These are phyloP conservation scores for Nomada flava DNA, from an alignment of 2,888 invertebrate species.

Conservation along the genomic window DNA sequence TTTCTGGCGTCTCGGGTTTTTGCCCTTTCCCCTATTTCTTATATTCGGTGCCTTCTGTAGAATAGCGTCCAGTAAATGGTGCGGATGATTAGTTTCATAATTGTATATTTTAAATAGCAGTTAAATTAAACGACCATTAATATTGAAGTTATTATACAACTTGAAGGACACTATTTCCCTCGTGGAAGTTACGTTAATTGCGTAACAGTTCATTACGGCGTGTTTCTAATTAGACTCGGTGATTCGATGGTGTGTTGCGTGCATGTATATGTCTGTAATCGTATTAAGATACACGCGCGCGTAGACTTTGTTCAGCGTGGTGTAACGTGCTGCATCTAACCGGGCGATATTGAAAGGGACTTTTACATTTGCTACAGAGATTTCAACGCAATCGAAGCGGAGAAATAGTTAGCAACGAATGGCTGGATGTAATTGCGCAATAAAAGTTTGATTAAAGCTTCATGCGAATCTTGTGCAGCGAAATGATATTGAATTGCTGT, in stretches of 20 bases:
- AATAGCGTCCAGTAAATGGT: background rate
- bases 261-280: constrained; percentile 31
- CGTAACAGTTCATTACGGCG: too few relatives aligned
- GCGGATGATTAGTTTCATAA: constrained; percentile 35
- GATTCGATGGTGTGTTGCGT: background rate
- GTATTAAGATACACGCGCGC: constrained; percentile 8
- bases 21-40: constrained; percentile 2
- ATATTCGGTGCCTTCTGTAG: background rate
- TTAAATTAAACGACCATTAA: background rate
- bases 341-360: constrained; percentile 14
- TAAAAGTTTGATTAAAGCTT: constrained; percentile 15
- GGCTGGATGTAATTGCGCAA: background rate
- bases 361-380: constrained; percentile 35
- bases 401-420: constrained; percentile 18
- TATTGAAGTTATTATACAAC: background rate
- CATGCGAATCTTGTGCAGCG: background rate
- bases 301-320: constrained; percentile 19
- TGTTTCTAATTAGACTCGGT: constrained; percentile 9
- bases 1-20: constrained; percentile 9
- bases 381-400: constrained; percentile 14
- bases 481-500: background rate
- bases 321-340: constrained; percentile 6
- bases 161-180: background rate
- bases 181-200: background rate
- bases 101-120: background rate